Conservation (phyloP, 2,797 vertebrate species). For the Gymnoscopelus braueri region DNA sequence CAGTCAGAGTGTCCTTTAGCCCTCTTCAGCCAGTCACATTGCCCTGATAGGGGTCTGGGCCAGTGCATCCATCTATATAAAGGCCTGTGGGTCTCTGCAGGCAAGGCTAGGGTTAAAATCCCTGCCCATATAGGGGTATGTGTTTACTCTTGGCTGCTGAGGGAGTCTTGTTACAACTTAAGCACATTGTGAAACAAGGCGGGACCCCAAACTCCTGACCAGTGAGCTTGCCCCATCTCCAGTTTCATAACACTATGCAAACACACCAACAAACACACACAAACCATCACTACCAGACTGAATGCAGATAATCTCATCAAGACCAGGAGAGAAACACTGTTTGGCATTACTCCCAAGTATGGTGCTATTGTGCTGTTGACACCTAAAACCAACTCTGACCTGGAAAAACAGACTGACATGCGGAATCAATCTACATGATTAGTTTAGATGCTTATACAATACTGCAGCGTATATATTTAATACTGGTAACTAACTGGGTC, state of each 20-base stretch:
- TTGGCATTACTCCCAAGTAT: constrained; percentile 41
- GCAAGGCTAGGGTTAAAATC: constrained; percentile 53
- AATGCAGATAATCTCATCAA: constrained; percentile 67
- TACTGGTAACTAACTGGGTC: constrained; percentile 19
- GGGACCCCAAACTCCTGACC: constrained; percentile 32
- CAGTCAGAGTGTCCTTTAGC: constrained; percentile 47
- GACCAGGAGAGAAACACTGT: constrained; percentile 41
- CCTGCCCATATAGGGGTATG: constrained; percentile 39
- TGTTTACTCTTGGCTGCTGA: constrained; percentile 53
- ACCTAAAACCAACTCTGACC: constrained; percentile 28
- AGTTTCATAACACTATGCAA: constrained; percentile 60
- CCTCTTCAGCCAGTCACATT: constrained; percentile 19
- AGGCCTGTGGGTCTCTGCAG: constrained; percentile 19
- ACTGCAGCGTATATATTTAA: constrained; percentile 23
- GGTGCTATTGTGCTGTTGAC: constrained; percentile 49
- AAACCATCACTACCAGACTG: constrained; percentile 52
- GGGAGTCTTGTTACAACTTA: constrained; percentile 47
- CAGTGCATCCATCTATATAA: constrained; percentile 60
- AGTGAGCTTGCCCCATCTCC: constrained; percentile 42
- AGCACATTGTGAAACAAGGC: constrained; percentile 37
- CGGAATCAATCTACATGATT: constrained; percentile 41
- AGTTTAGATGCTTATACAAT: constrained; percentile 21
- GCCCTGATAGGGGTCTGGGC: constrained; percentile 43
- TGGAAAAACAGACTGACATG: constrained; percentile 40
- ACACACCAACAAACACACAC: constrained; percentile 27